These are phyloP conservation scores for Sapayoa aenigma DNA, from an alignment of 2,113 vertebrate species.

Conservation along the genomic window DNA sequence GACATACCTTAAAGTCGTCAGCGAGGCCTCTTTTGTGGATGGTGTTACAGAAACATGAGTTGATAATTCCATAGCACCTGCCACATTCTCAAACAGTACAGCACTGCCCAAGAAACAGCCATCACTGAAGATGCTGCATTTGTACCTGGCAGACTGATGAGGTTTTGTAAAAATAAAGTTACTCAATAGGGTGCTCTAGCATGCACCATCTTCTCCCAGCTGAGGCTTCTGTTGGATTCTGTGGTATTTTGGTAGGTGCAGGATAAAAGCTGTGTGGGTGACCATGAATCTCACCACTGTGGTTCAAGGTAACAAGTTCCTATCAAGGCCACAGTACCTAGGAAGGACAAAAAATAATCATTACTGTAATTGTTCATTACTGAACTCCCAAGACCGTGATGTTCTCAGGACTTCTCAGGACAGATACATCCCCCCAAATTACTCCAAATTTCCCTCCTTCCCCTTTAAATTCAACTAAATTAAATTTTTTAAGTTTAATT, in stretches of 20 bases:
- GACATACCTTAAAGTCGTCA: background rate
- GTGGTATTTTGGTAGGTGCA: background rate
- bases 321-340: background rate
- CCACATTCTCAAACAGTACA: background rate
- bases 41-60: constrained; percentile 1
- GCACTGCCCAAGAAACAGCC: background rate
- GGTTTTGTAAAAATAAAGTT: background rate
- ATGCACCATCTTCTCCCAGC: background rate
- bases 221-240: background rate
- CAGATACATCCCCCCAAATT: background rate
- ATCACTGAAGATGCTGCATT: background rate
- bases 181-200: background rate
- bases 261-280: background rate
- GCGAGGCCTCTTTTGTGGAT: background rate
- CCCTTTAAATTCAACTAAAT: background rate
- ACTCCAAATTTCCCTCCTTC: background rate
- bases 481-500: background rate
- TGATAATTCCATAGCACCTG: background rate
- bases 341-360: background rate
- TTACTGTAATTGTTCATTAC: background rate
- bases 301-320: background rate
- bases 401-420: background rate
- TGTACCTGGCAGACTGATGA: background rate
- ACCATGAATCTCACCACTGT: background rate
- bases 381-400: background rate